A percentile compares a stretch with the other conserved stretches of the same genome.
Evolutionary conservation across 2,888 invertebrate genomes (phyloP).

Genomic region (Sphaeridia pumilis): DNA sequence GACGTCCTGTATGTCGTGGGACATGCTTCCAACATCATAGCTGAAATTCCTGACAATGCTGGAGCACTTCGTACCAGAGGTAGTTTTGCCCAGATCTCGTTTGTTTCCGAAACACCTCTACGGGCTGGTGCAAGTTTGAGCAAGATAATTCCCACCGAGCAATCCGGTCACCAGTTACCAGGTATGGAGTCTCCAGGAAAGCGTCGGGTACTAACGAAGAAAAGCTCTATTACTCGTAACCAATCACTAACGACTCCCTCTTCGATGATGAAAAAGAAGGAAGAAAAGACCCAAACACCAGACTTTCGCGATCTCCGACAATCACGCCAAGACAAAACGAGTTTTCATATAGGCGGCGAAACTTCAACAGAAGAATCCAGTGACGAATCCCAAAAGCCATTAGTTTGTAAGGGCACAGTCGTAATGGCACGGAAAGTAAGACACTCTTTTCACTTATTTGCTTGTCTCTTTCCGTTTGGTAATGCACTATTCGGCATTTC

Average conservation of each 20-base stretch:
- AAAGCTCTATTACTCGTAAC: slow-evolving; percentile 2
- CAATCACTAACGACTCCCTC: slow-evolving; percentile 2
- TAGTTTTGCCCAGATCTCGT: slow-evolving; percentile 1
- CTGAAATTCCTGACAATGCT: slow-evolving; percentile 33
- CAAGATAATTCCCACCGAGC: neutral
- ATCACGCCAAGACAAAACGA: slow-evolving; percentile 1
- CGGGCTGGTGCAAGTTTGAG: too few relatives aligned
- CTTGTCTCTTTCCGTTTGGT: too few relatives aligned
- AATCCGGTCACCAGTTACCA: neutral
- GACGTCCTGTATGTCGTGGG: slow-evolving; percentile 36
- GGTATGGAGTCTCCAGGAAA: slow-evolving; percentile 11
- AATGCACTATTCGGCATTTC: neutral
- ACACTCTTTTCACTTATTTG: neutral
- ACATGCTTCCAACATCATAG: slow-evolving; percentile 26
- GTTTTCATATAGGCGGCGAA: slow-evolving; percentile 12
- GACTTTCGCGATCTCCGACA: slow-evolving; percentile 7
- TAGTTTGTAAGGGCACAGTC: slow-evolving; percentile 17
- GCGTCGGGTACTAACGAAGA: slow-evolving; percentile 1
- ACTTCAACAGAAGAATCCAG: slow-evolving; percentile 32
- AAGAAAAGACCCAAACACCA: slow-evolving; percentile 8
- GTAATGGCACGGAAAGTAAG: neutral
- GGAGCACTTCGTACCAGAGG: slow-evolving; percentile 22
- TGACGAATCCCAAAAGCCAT: slow-evolving; percentile 34
- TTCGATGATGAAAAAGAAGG: slow-evolving; percentile 5
- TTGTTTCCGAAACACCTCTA: slow-evolving; percentile 2